A percentile compares a stretch with the other conserved stretches of the same genome.
These are phyloP conservation scores for Maconellicoccus hirsutus DNA, from an alignment of 1,140 invertebrate genomes.

Conservation along the genomic window DNA sequence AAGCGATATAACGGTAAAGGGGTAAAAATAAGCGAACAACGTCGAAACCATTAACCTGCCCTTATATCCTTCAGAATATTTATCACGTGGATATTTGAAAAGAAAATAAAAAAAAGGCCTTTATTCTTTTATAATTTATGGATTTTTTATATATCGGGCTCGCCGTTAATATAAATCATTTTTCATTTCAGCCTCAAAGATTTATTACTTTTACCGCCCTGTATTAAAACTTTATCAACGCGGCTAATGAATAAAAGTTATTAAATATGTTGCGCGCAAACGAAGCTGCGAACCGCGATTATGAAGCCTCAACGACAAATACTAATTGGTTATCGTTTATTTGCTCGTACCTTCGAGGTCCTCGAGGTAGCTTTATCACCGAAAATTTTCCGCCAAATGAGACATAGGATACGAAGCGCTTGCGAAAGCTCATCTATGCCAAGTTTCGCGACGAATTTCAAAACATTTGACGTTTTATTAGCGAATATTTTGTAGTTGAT, in stretches of 20 bases:
- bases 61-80: conserved; percentile 4
- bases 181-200: neutral
- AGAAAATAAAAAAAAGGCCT: conserved; percentile 5
- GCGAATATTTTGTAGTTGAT: no score
- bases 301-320: no score
- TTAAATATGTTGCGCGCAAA: neutral
- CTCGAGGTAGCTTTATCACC: no score
- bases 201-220: neutral
- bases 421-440: no score
- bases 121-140: conserved; percentile 1
- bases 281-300: no score
- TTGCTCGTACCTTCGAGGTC: no score
- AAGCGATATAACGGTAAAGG: neutral
- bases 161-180: neutral
- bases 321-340: no score
- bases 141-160: conserved; percentile 2
- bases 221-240: neutral
- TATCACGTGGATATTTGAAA: conserved; percentile 9
- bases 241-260: neutral
- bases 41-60: conserved; percentile 7
- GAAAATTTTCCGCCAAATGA: no score
- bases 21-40: neutral
- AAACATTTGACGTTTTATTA: no score
- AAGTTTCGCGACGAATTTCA: no score
- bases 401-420: no score